A percentile compares a stretch with the other conserved stretches of the same genome.
phyloP scores from a whole-genome alignment of 2,888 invertebrate genomes.

The Venustoraphidia nigricollis region DNA sequence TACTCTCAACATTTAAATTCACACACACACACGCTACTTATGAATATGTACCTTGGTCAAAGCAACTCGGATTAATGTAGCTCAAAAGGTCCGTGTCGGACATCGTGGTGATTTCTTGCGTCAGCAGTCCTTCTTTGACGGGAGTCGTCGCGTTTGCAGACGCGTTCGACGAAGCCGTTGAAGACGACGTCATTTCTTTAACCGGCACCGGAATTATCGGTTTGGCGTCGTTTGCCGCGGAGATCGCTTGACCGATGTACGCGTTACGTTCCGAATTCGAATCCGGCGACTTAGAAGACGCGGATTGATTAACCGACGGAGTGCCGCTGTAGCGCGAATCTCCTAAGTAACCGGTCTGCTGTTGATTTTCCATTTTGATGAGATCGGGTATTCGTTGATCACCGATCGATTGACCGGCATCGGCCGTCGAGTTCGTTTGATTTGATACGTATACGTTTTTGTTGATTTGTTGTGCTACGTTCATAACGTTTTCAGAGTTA shows the following conservation, averaged over 20 bases:
- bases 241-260: not conserved
- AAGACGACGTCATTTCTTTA: conserved; percentile 15
- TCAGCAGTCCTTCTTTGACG: conserved; percentile 39
- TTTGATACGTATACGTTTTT: not conserved
- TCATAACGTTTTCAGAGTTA: too few relatives aligned
- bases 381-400: not conserved
- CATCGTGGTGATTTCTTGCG: conserved; percentile 64
- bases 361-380: too few relatives aligned
- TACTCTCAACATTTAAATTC: too few relatives aligned
- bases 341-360: not conserved
- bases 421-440: not conserved
- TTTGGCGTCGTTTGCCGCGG: conserved; percentile 7
- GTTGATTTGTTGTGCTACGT: not conserved
- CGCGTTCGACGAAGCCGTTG: conserved; percentile 15
- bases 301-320: not conserved
- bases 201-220: conserved; percentile 18
- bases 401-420: not conserved
- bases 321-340: not conserved
- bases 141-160: conserved; percentile 19
- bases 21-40: too few relatives aligned
- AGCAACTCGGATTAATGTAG: conserved; percentile 80
- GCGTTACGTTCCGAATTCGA: not conserved
- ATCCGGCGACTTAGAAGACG: too few relatives aligned
- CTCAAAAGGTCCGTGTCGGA: conserved; percentile 77
- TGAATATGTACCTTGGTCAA: conserved; percentile 51